Evolutionary conservation across 2,888 invertebrate species (phyloP), one percentile per base, ranked within the genome.

Genomic region (Danaus chrysippus): DNA sequence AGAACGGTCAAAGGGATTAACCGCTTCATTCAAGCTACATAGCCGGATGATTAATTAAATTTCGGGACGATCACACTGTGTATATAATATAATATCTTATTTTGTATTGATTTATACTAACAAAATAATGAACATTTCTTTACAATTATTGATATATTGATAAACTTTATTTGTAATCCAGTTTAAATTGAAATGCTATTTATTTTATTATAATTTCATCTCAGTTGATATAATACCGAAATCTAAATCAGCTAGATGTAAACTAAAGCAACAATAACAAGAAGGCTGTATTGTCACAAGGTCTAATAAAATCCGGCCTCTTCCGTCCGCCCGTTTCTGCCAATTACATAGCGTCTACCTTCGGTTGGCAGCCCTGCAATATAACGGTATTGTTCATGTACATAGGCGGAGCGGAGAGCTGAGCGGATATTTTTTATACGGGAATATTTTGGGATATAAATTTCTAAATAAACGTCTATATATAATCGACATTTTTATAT

Each of bases 341-440:
- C 86, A 76, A 77, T 77, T 78, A 77, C 73, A 68, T 55, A 69
- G 70, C 63, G 65, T 65, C 71, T 69, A 63, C 62, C 62, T 70
- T 71, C 71, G 65, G 79, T 84, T 86, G 83, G 84, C 82, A 84
- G 76, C 82, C 78, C 83, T 86, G 83, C 78, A 76, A 71, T 74
- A 64, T 68, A 76, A 73, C 70, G 69, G 70, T 56, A 13, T 43
- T n/a, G 64, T 41, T 42, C 59, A 69, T 64, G 73, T n/a, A 56
- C 73, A 12, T 1, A 9, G 71, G 73, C 71, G 58, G 61, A 73
- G 79, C 76, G 79, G 59, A 15, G 56, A 71, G 68, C 69, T 62
- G 54, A 73, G 76, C 75, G 74, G 12, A 0, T 52, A 42, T 41
- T 23, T 34, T 52, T 54, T 34, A 34, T 17, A 9, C 17, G 17